Conservation (phyloP, 2,113 vertebrate genomes). For the Pseudopipra pipra region DNA sequence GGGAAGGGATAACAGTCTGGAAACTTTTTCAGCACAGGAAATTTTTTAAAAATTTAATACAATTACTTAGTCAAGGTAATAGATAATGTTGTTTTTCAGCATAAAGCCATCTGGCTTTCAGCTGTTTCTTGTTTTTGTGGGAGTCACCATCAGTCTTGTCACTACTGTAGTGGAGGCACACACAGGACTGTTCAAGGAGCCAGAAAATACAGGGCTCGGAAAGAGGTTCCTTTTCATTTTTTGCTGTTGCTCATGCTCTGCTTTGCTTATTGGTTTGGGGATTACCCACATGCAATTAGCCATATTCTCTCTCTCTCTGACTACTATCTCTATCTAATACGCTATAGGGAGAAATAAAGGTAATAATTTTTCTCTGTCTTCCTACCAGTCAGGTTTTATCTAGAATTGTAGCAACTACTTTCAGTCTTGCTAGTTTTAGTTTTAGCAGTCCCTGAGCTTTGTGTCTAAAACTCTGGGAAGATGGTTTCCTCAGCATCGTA, state of each 20-base stretch:
- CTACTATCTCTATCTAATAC: not conserved
- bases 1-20: constrained; percentile 68
- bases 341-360: not conserved
- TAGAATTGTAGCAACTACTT: not conserved
- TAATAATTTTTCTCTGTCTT: not conserved
- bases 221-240: not conserved
- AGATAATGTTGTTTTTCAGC: constrained; percentile 30
- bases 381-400: not conserved
- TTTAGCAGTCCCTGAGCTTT: not conserved
- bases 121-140: not conserved
- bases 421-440: not conserved
- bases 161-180: not conserved
- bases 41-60: constrained; percentile 16
- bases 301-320: not conserved
- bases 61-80: constrained; percentile 25
- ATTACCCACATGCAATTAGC: not conserved
- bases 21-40: constrained; percentile 69
- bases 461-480: not conserved
- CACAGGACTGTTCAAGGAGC: not conserved
- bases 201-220: not conserved
- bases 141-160: not conserved
- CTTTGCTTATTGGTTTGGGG: not conserved
- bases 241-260: not conserved
- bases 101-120: constrained; percentile 2
- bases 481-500: not conserved